phyloP scores from a whole-genome alignment of 2,797 vertebrate genomes.

The Ptychobarbus kaznakovi region DNA sequence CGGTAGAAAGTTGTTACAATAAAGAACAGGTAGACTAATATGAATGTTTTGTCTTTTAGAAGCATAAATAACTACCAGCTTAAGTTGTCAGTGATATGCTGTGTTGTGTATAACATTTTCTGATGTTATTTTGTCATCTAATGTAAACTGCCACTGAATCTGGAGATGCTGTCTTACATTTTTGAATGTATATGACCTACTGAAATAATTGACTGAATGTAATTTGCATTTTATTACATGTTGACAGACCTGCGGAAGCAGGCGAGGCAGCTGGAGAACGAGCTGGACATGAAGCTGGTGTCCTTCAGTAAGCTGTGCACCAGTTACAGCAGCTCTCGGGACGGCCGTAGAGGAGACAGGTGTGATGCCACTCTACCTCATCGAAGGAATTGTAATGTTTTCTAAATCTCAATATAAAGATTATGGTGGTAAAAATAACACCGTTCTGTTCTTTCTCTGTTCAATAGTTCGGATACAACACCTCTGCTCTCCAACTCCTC shows the following conservation, averaged over 20 bases:
- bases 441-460: neutral
- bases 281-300: conserved; percentile 96
- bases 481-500: conserved; percentile 95
- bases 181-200: neutral
- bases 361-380: conserved; percentile 62
- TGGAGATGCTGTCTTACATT: neutral
- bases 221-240: neutral
- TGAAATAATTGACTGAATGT: neutral
- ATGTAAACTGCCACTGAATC: neutral
- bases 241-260: conserved; percentile 93
- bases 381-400: neutral
- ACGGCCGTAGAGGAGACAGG: conserved; percentile 91
- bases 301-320: conserved; percentile 99
- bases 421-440: neutral
- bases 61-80: neutral
- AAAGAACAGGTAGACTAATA: neutral
- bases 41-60: neutral
- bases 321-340: conserved; percentile 88
- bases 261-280: conserved; percentile 95
- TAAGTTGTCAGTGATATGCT: too few relatives aligned
- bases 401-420: neutral
- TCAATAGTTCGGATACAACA: conserved; percentile 93
- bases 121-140: neutral
- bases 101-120: neutral
- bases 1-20: neutral